Evolutionary conservation across 2,888 invertebrate species (phyloP).

Genomic region (Plebejus melissa): DNA sequence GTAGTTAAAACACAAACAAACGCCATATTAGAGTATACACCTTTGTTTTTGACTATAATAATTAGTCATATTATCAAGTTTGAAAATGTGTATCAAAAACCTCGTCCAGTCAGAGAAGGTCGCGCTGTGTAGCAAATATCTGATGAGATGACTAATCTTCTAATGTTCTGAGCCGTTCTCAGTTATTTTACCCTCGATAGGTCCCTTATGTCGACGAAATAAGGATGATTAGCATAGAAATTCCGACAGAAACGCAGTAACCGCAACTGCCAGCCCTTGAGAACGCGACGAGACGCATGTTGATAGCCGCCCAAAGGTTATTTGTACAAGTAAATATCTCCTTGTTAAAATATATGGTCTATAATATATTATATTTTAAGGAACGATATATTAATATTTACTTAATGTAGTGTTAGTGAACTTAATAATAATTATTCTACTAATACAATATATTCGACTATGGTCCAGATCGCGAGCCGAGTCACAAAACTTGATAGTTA

Average conservation of each 20-base stretch:
- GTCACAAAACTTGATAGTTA: no score
- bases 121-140: background rate
- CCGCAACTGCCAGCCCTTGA: slow-evolving; percentile 10
- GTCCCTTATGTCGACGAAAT: background rate
- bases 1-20: background rate
- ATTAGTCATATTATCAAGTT: background rate
- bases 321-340: background rate
- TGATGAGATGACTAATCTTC: slow-evolving; percentile 11
- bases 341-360: no score
- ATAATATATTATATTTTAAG: no score
- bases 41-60: background rate
- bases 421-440: no score
- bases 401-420: no score
- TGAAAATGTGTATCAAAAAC: slow-evolving; percentile 12
- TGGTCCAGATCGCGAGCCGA: no score
- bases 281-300: background rate
- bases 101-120: background rate
- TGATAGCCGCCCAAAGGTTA: slow-evolving; percentile 1
- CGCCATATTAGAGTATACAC: background rate
- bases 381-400: no score
- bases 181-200: background rate
- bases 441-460: no score
- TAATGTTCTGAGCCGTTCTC: background rate
- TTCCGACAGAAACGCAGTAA: background rate
- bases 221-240: background rate